Percentiles rank a stretch among this genome's conserved stretches.
Evolutionary conservation across 2,888 invertebrate genomes (phyloP).

Genomic region (Gymnosoma rotundatum): DNA sequence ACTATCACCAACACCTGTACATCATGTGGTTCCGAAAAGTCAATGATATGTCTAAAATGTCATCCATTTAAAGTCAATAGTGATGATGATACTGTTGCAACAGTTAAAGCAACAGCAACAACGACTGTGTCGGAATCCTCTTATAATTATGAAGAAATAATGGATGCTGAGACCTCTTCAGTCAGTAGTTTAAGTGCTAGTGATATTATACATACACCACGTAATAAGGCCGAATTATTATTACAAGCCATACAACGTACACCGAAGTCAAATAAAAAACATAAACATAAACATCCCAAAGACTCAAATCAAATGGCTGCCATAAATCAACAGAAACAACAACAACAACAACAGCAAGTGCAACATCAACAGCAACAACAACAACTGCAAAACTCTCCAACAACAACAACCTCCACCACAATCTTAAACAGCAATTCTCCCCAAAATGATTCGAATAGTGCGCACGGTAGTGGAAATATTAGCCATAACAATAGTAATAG

Average conservation of each 20-base stretch:
- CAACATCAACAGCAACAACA: constrained; percentile 43
- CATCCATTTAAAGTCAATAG: constrained; percentile 54
- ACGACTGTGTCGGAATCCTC: constrained; percentile 11
- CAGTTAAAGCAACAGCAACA: constrained; percentile 58
- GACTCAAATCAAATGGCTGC: constrained; percentile 58
- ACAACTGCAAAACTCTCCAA: constrained; percentile 35
- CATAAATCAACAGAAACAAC: constrained; percentile 50
- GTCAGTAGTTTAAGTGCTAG: constrained; percentile 75
- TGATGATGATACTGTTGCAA: not conserved
- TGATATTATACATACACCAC: constrained; percentile 78
- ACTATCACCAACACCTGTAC: constrained; percentile 74
- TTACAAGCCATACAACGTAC: constrained; percentile 84
- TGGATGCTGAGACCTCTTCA: constrained; percentile 70
- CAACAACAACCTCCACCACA: constrained; percentile 72
- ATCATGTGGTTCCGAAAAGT: constrained; percentile 81
- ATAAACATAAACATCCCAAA: constrained; percentile 71
- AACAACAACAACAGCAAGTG: constrained; percentile 13
- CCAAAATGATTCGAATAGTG: constrained; percentile 22
- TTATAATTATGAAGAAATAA: constrained; percentile 69
- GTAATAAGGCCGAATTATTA: constrained; percentile 84
- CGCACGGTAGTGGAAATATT: constrained; percentile 3
- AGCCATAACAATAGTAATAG: constrained; percentile 4
- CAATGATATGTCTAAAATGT: constrained; percentile 80
- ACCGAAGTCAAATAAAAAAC: constrained; percentile 81
- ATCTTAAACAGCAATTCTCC: constrained; percentile 56